phyloP scores from a whole-genome alignment of 2,113 vertebrate species.

The Lepisosteus osseus region DNA sequence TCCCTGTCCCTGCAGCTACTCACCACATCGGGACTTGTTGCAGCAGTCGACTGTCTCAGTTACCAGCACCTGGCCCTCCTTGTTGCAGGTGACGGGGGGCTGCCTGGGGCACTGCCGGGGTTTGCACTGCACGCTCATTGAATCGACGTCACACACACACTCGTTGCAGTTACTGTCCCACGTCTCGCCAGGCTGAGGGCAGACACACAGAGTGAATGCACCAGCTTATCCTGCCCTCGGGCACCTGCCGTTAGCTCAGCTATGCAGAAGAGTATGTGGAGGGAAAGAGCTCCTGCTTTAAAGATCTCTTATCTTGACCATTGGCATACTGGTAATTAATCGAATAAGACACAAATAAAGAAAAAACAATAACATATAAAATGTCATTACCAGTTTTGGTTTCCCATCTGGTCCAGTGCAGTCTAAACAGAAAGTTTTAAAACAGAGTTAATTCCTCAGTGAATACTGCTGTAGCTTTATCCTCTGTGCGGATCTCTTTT shows the following conservation, averaged over 20 bases:
- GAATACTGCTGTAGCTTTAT: too few species aligned
- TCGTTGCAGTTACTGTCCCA: slow-evolving; percentile 23
- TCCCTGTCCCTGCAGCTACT: neutral
- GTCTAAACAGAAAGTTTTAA: neutral
- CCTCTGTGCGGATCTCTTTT: too few species aligned
- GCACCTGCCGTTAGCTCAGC: too few species aligned
- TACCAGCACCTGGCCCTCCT: slow-evolving; percentile 15
- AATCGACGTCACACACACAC: slow-evolving; percentile 13
- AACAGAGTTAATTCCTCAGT: too few species aligned
- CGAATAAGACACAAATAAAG: neutral
- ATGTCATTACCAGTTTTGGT: neutral
- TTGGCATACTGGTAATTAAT: neutral
- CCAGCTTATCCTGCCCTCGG: neutral
- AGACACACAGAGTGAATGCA: neutral
- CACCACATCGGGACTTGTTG: slow-evolving; percentile 13
- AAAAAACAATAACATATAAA: neutral
- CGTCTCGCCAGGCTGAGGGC: slow-evolving; percentile 31
- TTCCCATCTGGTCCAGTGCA: neutral
- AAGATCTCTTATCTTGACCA: neutral
- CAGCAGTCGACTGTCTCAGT: slow-evolving; percentile 8
- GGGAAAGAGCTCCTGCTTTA: too few species aligned
- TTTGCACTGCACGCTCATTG: slow-evolving; percentile 8
- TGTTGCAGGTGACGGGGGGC: slow-evolving; percentile 7
- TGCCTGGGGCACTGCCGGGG: neutral
- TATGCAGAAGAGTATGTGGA: too few species aligned